Evolutionary conservation across 2,888 invertebrate genomes (phyloP).

Genomic region (Aelia acuminata): DNA sequence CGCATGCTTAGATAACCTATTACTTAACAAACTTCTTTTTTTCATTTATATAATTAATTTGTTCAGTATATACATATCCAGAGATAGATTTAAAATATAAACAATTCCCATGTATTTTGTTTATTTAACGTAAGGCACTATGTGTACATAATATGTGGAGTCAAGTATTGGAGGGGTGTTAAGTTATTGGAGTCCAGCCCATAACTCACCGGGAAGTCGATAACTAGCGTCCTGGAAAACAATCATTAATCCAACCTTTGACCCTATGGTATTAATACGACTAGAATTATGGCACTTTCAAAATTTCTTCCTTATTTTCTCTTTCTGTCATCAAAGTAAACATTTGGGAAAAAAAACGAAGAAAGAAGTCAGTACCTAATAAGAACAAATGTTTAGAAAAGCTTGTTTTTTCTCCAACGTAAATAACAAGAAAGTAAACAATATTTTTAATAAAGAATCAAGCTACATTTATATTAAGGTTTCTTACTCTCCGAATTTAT

Average conservation of each 20-base stretch:
- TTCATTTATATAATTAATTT: too few species aligned
- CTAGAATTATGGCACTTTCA: slow-evolving; percentile 14
- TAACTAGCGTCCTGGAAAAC: slow-evolving; percentile 31
- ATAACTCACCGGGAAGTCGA: slow-evolving; percentile 7
- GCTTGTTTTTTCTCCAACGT: too few species aligned
- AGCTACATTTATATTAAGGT: too few species aligned
- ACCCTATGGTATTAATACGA: slow-evolving; percentile 31
- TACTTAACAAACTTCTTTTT: too few species aligned
- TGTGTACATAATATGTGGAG: background rate
- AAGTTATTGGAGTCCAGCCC: too few species aligned
- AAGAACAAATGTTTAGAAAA: background rate
- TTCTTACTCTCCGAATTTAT: too few species aligned
- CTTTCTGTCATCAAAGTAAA: background rate
- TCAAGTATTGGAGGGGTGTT: background rate
- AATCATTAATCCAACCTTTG: slow-evolving; percentile 26
- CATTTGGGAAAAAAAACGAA: background rate
- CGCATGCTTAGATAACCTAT: too few species aligned
- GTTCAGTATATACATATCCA: background rate
- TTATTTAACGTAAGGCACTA: too few species aligned
- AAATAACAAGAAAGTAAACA: too few species aligned
- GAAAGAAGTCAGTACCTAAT: too few species aligned
- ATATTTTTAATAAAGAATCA: too few species aligned
- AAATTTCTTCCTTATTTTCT: slow-evolving; percentile 4
- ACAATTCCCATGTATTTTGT: background rate
- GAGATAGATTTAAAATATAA: background rate